Evolutionary conservation across 2,888 invertebrate species (phyloP).

Genomic region (Drosophila maculinotata): DNA sequence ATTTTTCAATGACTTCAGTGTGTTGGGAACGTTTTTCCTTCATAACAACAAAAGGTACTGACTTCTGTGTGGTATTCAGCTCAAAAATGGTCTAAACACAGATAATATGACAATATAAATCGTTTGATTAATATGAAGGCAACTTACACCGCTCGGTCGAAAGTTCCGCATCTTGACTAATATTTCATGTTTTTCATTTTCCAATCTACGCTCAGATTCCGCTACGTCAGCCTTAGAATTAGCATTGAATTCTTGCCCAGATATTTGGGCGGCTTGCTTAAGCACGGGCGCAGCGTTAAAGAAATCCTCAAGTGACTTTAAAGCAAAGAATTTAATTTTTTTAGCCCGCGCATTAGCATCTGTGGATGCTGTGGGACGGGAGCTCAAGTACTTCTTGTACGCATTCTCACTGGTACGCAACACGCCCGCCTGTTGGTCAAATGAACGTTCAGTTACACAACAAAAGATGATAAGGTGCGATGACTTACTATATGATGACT

Average conservation of each 20-base stretch:
- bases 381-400: conserved; percentile 94
- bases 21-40: conserved; percentile 93
- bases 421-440: conserved; percentile 86
- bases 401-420: conserved; percentile 93
- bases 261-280: conserved; percentile 85
- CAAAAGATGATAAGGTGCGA: not conserved
- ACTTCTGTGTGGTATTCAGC: conserved; percentile 92
- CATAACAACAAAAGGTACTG: conserved; percentile 93
- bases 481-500: conserved; percentile 90
- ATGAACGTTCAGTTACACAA: not conserved
- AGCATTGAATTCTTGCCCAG: conserved; percentile 86
- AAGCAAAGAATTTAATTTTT: conserved; percentile 89
- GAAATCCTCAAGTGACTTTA: conserved; percentile 83
- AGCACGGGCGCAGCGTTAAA: conserved; percentile 70
- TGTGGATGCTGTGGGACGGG: conserved; percentile 94
- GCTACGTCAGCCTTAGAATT: conserved; percentile 82
- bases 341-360: conserved; percentile 96
- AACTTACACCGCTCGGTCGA: conserved; percentile 82
- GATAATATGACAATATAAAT: not conserved
- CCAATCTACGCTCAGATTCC: conserved; percentile 76
- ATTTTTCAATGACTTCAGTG: conserved; percentile 86
- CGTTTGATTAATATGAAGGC: no score
- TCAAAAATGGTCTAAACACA: conserved; percentile 92
- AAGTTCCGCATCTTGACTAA: conserved; percentile 83
- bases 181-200: conserved; percentile 82